Evolutionary conservation across 1,140 invertebrate genomes (phyloP).

Genomic region (Drosophila leontia): DNA sequence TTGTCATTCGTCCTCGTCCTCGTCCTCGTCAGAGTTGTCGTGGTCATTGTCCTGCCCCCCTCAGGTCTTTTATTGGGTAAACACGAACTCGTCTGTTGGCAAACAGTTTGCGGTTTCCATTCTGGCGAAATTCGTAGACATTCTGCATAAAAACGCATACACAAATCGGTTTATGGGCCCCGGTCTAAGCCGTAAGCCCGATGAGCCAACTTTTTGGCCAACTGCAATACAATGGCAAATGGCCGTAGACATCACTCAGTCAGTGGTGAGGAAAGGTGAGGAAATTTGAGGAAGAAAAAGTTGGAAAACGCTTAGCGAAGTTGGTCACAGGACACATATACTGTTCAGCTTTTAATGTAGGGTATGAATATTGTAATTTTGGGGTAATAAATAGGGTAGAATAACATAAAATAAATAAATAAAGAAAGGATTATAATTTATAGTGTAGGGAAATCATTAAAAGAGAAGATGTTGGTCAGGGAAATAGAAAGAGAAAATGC

Average conservation of each 20-base stretch:
- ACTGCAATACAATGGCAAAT: slow-evolving; percentile 43
- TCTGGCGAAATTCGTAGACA: slow-evolving; percentile 40
- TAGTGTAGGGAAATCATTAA: too few relatives aligned
- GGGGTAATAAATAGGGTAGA: neutral
- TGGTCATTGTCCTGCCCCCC: slow-evolving; percentile 28
- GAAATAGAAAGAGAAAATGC: too few relatives aligned
- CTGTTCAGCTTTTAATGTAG: slow-evolving; percentile 1
- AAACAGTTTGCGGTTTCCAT: slow-evolving; percentile 74
- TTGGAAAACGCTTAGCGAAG: slow-evolving; percentile 32
- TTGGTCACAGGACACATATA: slow-evolving; percentile 12
- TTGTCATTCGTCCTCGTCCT: slow-evolving; percentile 47
- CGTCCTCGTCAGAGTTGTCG: slow-evolving; percentile 1
- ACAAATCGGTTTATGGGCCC: slow-evolving; percentile 68
- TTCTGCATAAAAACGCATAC: slow-evolving; percentile 45
- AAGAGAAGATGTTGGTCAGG: too few relatives aligned
- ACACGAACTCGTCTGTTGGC: slow-evolving; percentile 48
- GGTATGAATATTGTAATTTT: slow-evolving; percentile 7
- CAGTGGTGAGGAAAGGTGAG: slow-evolving; percentile 28
- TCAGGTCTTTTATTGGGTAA: slow-evolving; percentile 45
- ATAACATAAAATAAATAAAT: too few relatives aligned
- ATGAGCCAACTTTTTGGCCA: slow-evolving; percentile 61
- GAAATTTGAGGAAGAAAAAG: slow-evolving; percentile 39
- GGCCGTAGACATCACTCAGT: slow-evolving; percentile 40
- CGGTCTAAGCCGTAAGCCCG: slow-evolving; percentile 54
- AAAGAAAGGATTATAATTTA: too few relatives aligned